A percentile compares a stretch with the other conserved stretches of the same genome.
Evolutionary conservation across 2,113 vertebrate species (phyloP).

Genomic region (Columbina picui): DNA sequence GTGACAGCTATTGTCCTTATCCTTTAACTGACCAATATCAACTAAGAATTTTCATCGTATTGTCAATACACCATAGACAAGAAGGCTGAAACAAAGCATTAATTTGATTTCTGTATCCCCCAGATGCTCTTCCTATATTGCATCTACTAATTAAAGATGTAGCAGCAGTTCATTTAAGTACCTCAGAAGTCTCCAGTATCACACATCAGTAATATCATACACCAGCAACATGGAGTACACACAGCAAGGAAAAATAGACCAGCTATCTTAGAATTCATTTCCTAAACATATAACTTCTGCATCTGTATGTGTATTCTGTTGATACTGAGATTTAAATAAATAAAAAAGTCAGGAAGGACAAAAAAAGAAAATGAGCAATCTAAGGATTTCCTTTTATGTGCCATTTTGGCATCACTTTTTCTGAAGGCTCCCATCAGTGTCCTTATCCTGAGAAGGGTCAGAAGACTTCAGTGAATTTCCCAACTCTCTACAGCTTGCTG

Average conservation of each 20-base stretch:
- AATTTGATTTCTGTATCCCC: not conserved
- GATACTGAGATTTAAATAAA: not conserved
- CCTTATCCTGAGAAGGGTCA: not conserved
- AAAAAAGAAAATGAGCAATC: not conserved
- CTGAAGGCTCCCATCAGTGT: not conserved
- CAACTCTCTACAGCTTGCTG: not conserved
- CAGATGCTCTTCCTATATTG: not conserved
- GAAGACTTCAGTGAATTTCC: not conserved
- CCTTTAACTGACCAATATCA: not conserved
- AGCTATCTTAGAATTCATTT: not conserved
- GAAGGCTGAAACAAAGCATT: not conserved
- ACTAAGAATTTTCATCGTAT: not conserved
- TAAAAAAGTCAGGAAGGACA: not conserved
- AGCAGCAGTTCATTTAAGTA: not conserved
- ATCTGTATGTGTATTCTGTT: not conserved
- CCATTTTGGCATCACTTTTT: not conserved
- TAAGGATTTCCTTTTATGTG: not conserved
- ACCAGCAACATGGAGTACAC: not conserved
- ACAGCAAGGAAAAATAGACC: not conserved
- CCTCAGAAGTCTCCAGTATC: not conserved
- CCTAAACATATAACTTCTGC: not conserved
- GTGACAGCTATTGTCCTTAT: not conserved
- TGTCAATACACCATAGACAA: not conserved
- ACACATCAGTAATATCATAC: not conserved
- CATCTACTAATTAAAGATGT: not conserved